These are phyloP conservation scores for Brienomyrus longianalis DNA, from an alignment of 2,113 vertebrate genomes.

Conservation along the genomic window DNA sequence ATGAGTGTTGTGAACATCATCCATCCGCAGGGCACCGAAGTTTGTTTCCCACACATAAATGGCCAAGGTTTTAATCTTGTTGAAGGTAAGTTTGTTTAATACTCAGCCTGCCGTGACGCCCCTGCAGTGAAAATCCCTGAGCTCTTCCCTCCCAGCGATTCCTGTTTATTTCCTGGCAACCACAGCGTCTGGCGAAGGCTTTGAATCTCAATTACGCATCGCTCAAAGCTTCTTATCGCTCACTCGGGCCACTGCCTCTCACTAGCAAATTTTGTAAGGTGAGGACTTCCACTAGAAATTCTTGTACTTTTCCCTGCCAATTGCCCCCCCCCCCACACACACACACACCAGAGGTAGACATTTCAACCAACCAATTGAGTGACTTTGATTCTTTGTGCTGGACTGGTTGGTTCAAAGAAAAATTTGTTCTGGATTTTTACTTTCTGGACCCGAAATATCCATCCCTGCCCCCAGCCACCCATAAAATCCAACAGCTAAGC, in stretches of 20 bases:
- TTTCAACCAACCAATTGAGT: background rate
- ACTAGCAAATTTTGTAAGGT: background rate
- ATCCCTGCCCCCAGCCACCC: background rate
- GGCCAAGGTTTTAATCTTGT: background rate
- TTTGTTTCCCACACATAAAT: background rate
- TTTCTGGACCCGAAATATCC: background rate
- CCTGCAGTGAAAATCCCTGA: background rate
- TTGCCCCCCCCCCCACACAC: background rate
- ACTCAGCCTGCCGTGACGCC: background rate
- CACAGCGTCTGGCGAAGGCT: background rate
- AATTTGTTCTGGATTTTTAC: background rate
- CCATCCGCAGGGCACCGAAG: background rate
- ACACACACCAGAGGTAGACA: background rate
- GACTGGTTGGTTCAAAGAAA: background rate
- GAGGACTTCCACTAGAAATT: background rate
- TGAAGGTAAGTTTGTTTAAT: background rate
- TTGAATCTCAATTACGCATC: background rate
- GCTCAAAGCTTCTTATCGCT: background rate
- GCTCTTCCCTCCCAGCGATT: background rate
- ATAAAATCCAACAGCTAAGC: background rate
- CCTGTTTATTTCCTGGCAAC: background rate
- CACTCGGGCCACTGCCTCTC: background rate
- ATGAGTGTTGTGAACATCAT: background rate
- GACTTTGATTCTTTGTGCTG: background rate
- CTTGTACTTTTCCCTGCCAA: background rate